These are phyloP conservation scores for Okapia johnstoni DNA, from an alignment of 2,113 vertebrate species.

Conservation along the genomic window DNA sequence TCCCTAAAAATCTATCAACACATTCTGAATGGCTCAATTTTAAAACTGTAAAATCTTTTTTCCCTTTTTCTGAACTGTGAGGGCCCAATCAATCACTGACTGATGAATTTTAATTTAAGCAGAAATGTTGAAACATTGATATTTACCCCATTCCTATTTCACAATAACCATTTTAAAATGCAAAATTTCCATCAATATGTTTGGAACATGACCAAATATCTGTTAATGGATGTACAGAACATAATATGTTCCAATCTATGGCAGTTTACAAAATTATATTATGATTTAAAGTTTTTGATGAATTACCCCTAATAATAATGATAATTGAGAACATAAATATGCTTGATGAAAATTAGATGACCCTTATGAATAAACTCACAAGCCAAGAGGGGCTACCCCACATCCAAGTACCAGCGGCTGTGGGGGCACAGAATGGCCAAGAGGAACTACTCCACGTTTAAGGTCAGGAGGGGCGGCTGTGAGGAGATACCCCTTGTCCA, in stretches of 20 bases:
- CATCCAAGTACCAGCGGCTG: too few relatives aligned
- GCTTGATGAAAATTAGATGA: constrained; percentile 5
- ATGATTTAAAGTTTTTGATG: constrained; percentile 1
- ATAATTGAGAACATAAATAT: constrained; percentile 2
- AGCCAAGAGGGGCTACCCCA: too few relatives aligned
- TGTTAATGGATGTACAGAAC: neutral
- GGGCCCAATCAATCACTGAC: neutral
- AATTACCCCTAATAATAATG: constrained; percentile 13
- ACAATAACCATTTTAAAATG: constrained; percentile 34
- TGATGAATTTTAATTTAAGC: neutral
- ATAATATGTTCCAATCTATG: neutral
- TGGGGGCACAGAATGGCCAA: too few relatives aligned
- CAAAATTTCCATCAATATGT: neutral
- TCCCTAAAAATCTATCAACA: neutral
- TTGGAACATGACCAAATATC: constrained; percentile 3
- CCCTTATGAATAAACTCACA: neutral
- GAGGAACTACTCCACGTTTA: too few relatives aligned
- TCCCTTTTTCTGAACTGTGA: neutral
- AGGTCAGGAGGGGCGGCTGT: too few relatives aligned
- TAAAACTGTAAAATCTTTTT: neutral
- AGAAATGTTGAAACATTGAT: neutral
- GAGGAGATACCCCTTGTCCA: too few relatives aligned
- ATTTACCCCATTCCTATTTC: neutral
- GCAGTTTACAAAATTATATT: constrained; percentile 29
- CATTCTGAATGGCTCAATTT: neutral